A percentile compares a stretch with the other conserved stretches of the same genome.
Conservation (phyloP, 2,888 invertebrate species). For the Andricus quercusramuli region DNA sequence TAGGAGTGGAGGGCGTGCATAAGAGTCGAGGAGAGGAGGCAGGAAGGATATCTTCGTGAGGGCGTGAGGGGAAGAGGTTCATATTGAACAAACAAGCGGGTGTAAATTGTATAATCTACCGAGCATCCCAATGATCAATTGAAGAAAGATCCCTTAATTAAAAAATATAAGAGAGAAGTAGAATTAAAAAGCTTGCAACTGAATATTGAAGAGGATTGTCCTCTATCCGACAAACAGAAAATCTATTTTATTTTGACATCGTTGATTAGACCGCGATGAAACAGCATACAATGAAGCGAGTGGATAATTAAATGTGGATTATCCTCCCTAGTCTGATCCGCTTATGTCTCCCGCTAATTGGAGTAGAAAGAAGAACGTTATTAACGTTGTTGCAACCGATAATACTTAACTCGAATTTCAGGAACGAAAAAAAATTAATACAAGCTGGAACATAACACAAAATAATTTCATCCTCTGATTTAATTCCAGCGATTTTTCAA, state of each 20-base stretch:
- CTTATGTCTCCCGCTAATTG: neutral
- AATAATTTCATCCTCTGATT: neutral
- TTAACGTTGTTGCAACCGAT: neutral
- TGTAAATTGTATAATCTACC: no score
- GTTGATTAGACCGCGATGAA: neutral
- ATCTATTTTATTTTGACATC: neutral
- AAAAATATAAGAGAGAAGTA: neutral
- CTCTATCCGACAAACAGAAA: neutral
- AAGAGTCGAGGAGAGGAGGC: no score
- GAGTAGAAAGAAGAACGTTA: constrained; percentile 4
- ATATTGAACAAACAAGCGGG: no score
- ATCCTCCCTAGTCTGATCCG: constrained; percentile 51
- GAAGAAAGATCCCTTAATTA: neutral
- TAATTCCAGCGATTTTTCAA: neutral
- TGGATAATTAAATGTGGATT: constrained; percentile 69
- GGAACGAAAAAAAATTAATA: neutral
- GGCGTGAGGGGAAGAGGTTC: no score
- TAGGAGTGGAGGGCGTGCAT: no score
- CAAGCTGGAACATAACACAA: neutral
- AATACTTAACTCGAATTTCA: neutral
- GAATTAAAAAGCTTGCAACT: neutral
- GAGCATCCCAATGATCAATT: no score
- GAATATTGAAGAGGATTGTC: neutral
- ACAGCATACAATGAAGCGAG: constrained; percentile 17
- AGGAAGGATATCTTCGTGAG: no score